Evolutionary conservation across 2,888 invertebrate genomes (phyloP).

Genomic region (Aspidiotus rigidus): DNA sequence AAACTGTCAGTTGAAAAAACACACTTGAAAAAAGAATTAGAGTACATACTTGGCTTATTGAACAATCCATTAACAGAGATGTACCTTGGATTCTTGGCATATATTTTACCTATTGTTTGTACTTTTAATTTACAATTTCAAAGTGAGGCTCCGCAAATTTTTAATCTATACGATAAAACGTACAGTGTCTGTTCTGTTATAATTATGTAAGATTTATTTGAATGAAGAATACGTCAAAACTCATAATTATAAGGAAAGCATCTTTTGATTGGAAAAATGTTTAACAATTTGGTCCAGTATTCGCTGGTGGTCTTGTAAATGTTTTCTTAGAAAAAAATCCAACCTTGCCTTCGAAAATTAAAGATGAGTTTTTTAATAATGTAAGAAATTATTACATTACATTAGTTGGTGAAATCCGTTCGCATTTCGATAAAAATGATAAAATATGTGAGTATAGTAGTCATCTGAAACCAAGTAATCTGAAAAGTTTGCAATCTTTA

Average conservation of each 20-base stretch:
- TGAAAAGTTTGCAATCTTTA: not conserved
- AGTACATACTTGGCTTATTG: not conserved
- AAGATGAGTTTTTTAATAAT: not conserved
- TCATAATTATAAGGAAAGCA: not conserved
- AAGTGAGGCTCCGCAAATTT: not conserved
- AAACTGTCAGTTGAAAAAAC: not conserved
- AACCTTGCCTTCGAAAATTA: not conserved
- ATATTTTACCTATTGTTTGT: not conserved
- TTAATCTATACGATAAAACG: not conserved
- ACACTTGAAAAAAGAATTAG: not conserved
- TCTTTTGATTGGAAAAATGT: not conserved
- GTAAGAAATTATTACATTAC: not conserved
- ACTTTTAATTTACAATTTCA: not conserved
- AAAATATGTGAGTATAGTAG: not conserved
- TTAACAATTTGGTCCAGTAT: not conserved
- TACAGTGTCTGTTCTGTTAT: not conserved
- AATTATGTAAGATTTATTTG: not conserved
- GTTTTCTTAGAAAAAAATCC: not conserved
- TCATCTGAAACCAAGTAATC: not conserved
- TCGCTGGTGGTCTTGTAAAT: not conserved
- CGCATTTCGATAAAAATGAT: not conserved
- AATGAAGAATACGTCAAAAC: not conserved
- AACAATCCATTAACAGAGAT: not conserved
- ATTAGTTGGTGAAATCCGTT: not conserved
- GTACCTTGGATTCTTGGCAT: not conserved